Percentiles rank a stretch among this genome's conserved stretches.
These are phyloP conservation scores for Poliocrania exsul DNA, from an alignment of 2,797 vertebrate species.

Conservation along the genomic window DNA sequence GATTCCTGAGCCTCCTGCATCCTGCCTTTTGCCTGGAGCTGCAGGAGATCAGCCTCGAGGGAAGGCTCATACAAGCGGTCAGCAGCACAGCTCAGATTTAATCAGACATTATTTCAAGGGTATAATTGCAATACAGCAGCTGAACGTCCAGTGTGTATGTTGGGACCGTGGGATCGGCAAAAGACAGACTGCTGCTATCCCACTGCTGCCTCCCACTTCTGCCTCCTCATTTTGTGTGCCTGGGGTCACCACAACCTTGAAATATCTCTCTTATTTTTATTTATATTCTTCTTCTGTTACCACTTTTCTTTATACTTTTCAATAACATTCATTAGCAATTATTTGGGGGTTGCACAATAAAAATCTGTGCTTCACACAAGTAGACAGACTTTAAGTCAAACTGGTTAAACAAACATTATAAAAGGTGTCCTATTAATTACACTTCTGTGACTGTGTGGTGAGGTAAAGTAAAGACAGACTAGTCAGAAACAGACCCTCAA, in stretches of 20 bases:
- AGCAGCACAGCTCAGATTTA: background rate
- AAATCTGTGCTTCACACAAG: background rate
- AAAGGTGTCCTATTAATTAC: background rate
- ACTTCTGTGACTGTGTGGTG: background rate
- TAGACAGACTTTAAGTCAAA: background rate
- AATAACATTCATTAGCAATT: background rate
- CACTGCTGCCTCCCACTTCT: background rate
- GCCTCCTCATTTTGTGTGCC: background rate
- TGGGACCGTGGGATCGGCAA: background rate
- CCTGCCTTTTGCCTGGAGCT: background rate
- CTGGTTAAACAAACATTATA: background rate
- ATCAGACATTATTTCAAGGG: background rate
- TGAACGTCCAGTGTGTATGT: background rate
- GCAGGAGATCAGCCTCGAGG: background rate
- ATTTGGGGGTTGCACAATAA: background rate
- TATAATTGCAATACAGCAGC: background rate
- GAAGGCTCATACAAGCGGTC: background rate
- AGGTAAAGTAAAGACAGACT: background rate
- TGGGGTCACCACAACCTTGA: background rate
- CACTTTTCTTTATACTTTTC: background rate
- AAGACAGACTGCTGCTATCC: background rate
- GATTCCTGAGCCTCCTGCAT: accelerated
- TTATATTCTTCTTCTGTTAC: background rate
- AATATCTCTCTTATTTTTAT: background rate
- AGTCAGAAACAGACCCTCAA: background rate